Evolutionary conservation across 92 coral and sea anemone species (phyloP).

Genomic region (Zoanthus solanderi): DNA sequence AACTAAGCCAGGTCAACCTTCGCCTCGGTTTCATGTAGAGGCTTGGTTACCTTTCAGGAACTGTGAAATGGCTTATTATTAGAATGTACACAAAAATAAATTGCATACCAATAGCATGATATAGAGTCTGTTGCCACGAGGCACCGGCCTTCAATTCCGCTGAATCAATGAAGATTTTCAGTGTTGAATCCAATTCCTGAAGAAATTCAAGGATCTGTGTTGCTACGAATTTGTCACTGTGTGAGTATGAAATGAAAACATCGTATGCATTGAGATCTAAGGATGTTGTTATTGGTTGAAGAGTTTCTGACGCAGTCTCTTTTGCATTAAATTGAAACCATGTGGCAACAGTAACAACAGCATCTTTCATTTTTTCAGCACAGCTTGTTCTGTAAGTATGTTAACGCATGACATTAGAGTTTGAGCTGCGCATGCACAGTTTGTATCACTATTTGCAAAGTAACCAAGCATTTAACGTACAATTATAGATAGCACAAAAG

Average conservation of each 20-base stretch:
- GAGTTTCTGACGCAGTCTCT: conserved; percentile 1
- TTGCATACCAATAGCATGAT: conserved; percentile 82
- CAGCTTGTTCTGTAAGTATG: conserved; percentile 60
- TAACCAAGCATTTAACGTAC: not conserved
- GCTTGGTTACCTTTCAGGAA: no score
- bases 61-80: no score
- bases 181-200: conserved; percentile 64
- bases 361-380: conserved; percentile 68
- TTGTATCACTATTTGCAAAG: not conserved
- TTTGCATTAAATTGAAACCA: conserved; percentile 7
- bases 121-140: conserved; percentile 93
- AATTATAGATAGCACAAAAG: no score
- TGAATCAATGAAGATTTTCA: conserved; percentile 90
- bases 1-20: no score
- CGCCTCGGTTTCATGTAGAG: no score
- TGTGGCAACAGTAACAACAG: conserved; percentile 52
- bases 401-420: not conserved
- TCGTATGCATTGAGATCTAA: conserved; percentile 62
- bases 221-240: conserved; percentile 76
- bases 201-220: conserved; percentile 63
- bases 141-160: conserved; percentile 86
- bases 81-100: no score
- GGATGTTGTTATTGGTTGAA: conserved; percentile 23
- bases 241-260: conserved; percentile 92
- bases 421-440: not conserved